Base-by-base conservation (phyloP, 2,888 invertebrate species). In the Lithophane socia region DNA sequence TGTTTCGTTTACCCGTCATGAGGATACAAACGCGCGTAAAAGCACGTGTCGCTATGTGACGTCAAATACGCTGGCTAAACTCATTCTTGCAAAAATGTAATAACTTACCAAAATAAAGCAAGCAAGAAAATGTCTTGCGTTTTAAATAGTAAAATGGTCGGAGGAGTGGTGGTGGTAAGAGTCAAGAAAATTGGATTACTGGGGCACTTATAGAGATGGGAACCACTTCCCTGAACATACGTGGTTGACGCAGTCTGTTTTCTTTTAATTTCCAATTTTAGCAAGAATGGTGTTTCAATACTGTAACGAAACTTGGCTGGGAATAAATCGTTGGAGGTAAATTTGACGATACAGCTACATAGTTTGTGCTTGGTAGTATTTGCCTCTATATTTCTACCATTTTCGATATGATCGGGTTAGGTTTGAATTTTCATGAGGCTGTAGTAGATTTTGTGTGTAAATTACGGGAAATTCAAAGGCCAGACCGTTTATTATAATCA, bases 211-310 rank as follows among this genome's bases (percentile, higher is more conserved):
- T 63, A 52, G 52, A 66, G 49, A 77, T 67, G 63, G 24, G 56
- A 68, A 63, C 69, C 73, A 73, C 79, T 83, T 73, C 18, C 16
- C 13, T 49, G 65, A 60, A 63, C 70, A 83, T 73, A 86, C 69
- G 63, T 79, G 29, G 73, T 58, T 77, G 79, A 74, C 67, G 42
- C 65, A 54, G 72, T 56, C 47, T 83, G 80, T 84, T 84, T 86
- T 86, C 81, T 72, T 84, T 86, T 84, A 84, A 84, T 86, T 86
- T 84, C 24, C 74, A 56, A 73, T 78, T 73, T 78, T 49, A 73
- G 63, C 42, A 60, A 16, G 52, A 60, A n/a, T 74, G 3, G 29
- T 52, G 13, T 77, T 72, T 66, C 54, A 29, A 61, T 61, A 24
- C 42, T 21, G 42, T 18, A 42, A 65, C 49, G n/a, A 21, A 61